Evolutionary conservation across 2,113 vertebrate genomes (phyloP), one percentile per base, ranked within the genome.

Genomic region (Rhabdomys dilectus): DNA sequence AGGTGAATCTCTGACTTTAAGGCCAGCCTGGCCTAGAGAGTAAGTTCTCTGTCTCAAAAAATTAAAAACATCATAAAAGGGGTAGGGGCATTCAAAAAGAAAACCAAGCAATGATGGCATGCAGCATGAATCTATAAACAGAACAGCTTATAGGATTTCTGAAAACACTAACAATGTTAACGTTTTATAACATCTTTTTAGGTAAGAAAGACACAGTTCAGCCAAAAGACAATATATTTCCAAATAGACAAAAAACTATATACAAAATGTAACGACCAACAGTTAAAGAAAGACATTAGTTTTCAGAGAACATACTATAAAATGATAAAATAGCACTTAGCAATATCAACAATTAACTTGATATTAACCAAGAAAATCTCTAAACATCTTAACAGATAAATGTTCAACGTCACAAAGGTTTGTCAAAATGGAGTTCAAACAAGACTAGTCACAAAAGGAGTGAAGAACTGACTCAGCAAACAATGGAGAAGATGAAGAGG

Each of bases 331-430:
- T 31, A 76, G 2, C 31, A 68, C 60, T 89, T 36, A 89, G 24
- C 4, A 84, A 75, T 22, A 11, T 11, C 62, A 84, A 75, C 8
- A 53, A 60, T 76, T 78, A 95, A 39, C 84, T 75, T 94, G 22
- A 53, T 51, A 39, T 12, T 93, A 45, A 95, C n/a, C 70, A 72
- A 94, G 12, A 96, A 45, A 90, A 91, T 51, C 34, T 96, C 70
- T 84, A 42, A 89, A 94, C 16, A 88, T 22, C 64, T 22, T 80
- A 17, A n/a, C 36, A 95, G 68, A 89, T 22, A 94, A 96, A 95
- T 70, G 31, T 1, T 81, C 4, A 21, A 73, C 64, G 48, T 12
- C 34, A 58, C 42, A 86, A 91, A 45, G 19, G 93, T 39, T 51
- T 91, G 34, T 48, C 24, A 93, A 93, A 78, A 64, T 88, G 13